Evolutionary conservation across 2,888 invertebrate genomes (phyloP), one percentile per base, ranked within the genome.

Genomic region (Megalurothrips usitatus): DNA sequence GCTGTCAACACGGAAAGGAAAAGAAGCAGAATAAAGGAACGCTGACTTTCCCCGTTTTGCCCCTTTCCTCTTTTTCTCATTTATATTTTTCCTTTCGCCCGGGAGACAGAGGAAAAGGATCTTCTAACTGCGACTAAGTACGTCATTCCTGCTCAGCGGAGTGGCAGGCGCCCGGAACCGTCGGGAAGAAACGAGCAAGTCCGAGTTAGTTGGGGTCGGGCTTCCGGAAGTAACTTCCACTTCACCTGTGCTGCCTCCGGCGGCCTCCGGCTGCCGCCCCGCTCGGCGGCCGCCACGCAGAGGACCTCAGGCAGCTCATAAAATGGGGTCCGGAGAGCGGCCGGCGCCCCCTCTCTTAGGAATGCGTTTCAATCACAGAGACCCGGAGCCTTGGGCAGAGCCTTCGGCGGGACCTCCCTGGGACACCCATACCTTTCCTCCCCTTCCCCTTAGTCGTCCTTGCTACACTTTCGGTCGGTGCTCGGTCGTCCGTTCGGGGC

Each of bases 161-260:
- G 52, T 19, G 52, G 52, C 14, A 12, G 52, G 52, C 14, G 52
- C 52, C 52, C 9, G 23, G 12, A 58, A n/a, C 26, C 68, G 68
- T 26, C 68, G 6, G 58, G 58, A 58, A 14, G 58, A 58, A 19
- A 19, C 12, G 52, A 52, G 58, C 19, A 58, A 58, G 58, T 58
- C 34, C 58, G 58, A 58, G 58, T 58, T 43, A 43, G 34, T 43
- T 43, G 34, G 34, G 34, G 52, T 52, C 52, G 58, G 58, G 14
- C 34, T 43, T 6, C 68, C 26, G 68, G 68, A 75, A 75, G 23
- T 26, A 75, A 75, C 68, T 75, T 75, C 68, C 68, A 26, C 68
- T 75, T 26, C 23, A 68, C 68, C 68, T 68, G 68, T 9, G 63
- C 63, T 11, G 68, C 14, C 52, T 12, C 8, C 52, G 52, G 52